phyloP scores from a whole-genome alignment of 1,140 invertebrate genomes.

The Wasmannia auropunctata region DNA sequence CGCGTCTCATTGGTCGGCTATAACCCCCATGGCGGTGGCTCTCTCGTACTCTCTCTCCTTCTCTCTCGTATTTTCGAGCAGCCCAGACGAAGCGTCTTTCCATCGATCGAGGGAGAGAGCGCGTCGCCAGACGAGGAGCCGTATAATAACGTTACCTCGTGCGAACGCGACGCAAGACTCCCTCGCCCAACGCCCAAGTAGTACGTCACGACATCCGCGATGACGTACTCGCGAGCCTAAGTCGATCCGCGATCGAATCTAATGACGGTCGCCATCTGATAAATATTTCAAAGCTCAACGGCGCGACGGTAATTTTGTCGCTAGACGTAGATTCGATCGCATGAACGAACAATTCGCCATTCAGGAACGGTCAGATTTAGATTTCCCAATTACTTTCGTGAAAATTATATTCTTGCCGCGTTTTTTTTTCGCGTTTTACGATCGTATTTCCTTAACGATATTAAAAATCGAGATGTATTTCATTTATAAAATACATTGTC shows the following conservation, averaged over 20 bases:
- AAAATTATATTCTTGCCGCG: background rate
- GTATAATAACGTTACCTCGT: constrained; percentile 46
- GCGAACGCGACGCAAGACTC: constrained; percentile 27
- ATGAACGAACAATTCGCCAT: background rate
- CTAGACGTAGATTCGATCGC: background rate
- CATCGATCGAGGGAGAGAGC: constrained; percentile 49
- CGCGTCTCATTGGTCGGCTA: constrained; percentile 46
- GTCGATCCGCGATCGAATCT: constrained; percentile 30
- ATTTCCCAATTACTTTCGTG: background rate
- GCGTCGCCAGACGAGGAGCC: constrained; percentile 51
- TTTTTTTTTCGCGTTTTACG: background rate
- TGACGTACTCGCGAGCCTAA: constrained; percentile 5
- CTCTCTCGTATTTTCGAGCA: constrained; percentile 47
- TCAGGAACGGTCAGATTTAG: background rate
- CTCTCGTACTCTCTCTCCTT: constrained; percentile 6
- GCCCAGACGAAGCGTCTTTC: constrained; percentile 55
- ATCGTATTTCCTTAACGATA: background rate
- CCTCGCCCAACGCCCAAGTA: background rate
- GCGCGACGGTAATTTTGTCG: constrained; percentile 6
- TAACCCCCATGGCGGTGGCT: constrained; percentile 33
- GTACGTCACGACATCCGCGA: background rate
- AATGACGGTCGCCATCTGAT: constrained; percentile 6
- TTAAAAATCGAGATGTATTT: background rate
- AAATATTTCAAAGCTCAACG: constrained; percentile 30
- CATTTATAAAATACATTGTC: background rate